These are phyloP conservation scores for Cheumatopsyche charites DNA, from an alignment of 1,140 invertebrate species.

Conservation along the genomic window DNA sequence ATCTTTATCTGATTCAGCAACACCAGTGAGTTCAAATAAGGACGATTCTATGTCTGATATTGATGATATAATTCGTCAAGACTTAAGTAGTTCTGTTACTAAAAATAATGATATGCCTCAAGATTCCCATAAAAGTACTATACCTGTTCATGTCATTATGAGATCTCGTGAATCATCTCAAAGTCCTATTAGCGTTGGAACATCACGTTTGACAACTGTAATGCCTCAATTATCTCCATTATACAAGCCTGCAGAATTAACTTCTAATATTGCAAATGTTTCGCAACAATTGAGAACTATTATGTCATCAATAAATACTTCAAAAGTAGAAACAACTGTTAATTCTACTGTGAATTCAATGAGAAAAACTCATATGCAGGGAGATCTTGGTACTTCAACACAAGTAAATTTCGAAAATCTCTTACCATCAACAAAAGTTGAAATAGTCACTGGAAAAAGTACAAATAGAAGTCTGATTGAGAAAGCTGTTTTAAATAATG, in stretches of 20 bases:
- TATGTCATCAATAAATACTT: constrained; percentile 64
- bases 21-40: constrained; percentile 30
- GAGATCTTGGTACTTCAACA: constrained; percentile 56
- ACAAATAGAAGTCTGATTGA: constrained; percentile 41
- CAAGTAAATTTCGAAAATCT: constrained; percentile 62
- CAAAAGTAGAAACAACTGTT: constrained; percentile 56
- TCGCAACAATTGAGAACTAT: constrained; percentile 70
- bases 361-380: constrained; percentile 53
- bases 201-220: constrained; percentile 57
- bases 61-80: constrained; percentile 46
- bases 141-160: constrained; percentile 49
- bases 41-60: constrained; percentile 46
- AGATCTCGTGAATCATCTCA: constrained; percentile 48
- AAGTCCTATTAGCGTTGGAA: constrained; percentile 47
- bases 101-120: constrained; percentile 49
- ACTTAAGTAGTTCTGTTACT: constrained; percentile 35
- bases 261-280: constrained; percentile 72
- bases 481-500: constrained; percentile 45
- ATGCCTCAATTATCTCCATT: constrained; percentile 71
- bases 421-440: constrained; percentile 60
- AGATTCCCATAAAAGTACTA: constrained; percentile 52
- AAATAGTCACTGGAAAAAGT: constrained; percentile 51
- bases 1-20: constrained; percentile 30
- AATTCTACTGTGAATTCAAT: constrained; percentile 50
- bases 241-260: constrained; percentile 72